Evolutionary conservation across 2,888 invertebrate genomes (phyloP).

Genomic region (Lithophane ornitopus): DNA sequence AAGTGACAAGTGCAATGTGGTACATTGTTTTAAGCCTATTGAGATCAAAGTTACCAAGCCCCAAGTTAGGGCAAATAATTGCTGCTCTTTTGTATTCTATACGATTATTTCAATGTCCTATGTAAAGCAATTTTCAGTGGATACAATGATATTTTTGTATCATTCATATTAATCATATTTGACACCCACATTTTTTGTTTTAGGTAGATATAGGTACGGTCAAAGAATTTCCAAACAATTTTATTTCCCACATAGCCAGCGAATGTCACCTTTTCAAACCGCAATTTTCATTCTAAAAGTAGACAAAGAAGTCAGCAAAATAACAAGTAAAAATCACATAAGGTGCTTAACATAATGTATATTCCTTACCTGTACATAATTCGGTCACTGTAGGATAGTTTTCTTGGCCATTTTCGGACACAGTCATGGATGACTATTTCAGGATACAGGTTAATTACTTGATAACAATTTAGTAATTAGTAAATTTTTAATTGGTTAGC

Average conservation of each 20-base stretch:
- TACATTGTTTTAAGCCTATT: neutral
- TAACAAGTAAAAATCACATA: neutral
- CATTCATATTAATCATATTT: neutral
- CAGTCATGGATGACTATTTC: neutral
- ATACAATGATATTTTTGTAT: neutral
- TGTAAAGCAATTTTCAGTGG: neutral
- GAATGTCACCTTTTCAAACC: neutral
- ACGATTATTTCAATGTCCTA: neutral
- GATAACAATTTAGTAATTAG: constrained; percentile 26
- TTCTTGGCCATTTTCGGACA: neutral
- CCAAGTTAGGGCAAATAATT: neutral
- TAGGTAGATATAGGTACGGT: neutral
- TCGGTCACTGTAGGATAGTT: no score
- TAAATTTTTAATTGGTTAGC: constrained; percentile 15
- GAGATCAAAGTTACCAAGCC: neutral
- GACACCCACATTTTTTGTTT: neutral
- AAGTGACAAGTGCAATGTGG: neutral
- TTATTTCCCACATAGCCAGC: neutral
- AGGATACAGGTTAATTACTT: constrained; percentile 23
- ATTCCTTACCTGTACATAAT: neutral
- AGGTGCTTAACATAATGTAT: neutral
- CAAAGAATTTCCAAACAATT: neutral
- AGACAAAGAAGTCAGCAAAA: neutral
- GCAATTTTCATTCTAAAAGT: no score
- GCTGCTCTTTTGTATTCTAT: no score